Evolutionary conservation across 2,797 vertebrate genomes (phyloP).

Genomic region (Neosilurus hyrtlii): DNA sequence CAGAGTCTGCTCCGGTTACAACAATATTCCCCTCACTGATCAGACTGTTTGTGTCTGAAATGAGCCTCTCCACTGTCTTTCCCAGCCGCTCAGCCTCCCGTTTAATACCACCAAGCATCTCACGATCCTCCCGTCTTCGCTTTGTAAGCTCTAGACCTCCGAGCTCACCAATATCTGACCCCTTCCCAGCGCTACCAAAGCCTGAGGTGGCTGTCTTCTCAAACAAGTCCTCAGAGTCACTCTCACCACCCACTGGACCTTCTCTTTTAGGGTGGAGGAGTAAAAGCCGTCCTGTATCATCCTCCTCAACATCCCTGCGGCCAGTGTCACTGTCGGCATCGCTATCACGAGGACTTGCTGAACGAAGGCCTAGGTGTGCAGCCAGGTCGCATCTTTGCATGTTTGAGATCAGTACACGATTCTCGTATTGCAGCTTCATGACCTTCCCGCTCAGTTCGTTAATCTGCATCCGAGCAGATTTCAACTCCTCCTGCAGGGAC

Average conservation of each 20-base stretch:
- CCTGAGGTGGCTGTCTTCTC: slow-evolving; percentile 85
- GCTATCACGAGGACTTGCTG: slow-evolving; percentile 85
- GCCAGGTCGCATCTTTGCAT: slow-evolving; percentile 90
- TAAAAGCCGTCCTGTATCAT: slow-evolving; percentile 76
- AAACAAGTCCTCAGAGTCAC: slow-evolving; percentile 90
- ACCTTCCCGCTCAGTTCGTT: slow-evolving; percentile 92
- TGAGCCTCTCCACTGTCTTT: slow-evolving; percentile 84
- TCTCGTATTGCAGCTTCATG: slow-evolving; percentile 96
- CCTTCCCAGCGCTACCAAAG: slow-evolving; percentile 82
- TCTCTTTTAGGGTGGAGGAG: slow-evolving; percentile 89
- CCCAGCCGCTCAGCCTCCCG: slow-evolving; percentile 86
- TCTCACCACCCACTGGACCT: slow-evolving; percentile 92
- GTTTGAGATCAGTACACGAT: slow-evolving; percentile 89
- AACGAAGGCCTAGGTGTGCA: slow-evolving; percentile 80
- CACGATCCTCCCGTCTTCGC: slow-evolving; percentile 77
- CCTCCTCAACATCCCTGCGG: slow-evolving; percentile 81
- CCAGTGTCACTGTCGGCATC: slow-evolving; percentile 85
- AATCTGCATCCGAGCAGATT: slow-evolving; percentile 86
- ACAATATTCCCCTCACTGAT: slow-evolving; percentile 78
- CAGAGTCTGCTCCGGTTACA: slow-evolving; percentile 68
- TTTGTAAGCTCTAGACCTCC: slow-evolving; percentile 67
- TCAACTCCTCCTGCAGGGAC: slow-evolving; percentile 87
- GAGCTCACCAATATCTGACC: slow-evolving; percentile 76
- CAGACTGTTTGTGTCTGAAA: slow-evolving; percentile 86
- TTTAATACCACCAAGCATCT: slow-evolving; percentile 80